These are phyloP conservation scores for Strix aluco DNA, from an alignment of 2,113 vertebrate genomes.

Conservation along the genomic window DNA sequence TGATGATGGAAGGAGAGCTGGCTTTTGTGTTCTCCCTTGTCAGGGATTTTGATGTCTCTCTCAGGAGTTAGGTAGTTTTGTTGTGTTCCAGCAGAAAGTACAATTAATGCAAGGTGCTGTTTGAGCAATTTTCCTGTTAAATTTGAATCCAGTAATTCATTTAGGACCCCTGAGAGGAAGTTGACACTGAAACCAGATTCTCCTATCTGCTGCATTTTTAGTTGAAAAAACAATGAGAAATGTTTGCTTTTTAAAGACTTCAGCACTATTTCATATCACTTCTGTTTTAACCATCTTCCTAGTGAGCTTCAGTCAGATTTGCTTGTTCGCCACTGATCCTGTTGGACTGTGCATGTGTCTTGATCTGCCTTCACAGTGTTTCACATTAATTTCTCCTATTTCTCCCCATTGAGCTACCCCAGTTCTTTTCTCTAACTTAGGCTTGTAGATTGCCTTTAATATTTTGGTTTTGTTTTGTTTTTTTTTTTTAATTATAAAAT, in stretches of 20 bases:
- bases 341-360: neutral
- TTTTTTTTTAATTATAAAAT: neutral
- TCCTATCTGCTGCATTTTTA: neutral
- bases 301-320: neutral
- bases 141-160: neutral
- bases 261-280: neutral
- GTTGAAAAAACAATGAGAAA: neutral
- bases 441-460: neutral
- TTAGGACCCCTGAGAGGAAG: slow-evolving; percentile 26
- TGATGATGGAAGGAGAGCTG: neutral
- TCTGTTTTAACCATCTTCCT: neutral
- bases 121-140: slow-evolving; percentile 19
- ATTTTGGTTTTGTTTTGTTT: neutral
- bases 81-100: slow-evolving; percentile 2
- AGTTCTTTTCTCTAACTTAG: neutral
- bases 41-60: slow-evolving; percentile 28
- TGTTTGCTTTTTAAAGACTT: neutral
- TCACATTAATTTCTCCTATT: neutral
- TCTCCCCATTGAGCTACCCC: neutral
- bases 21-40: neutral
- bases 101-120: slow-evolving; percentile 2
- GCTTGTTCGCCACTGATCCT: neutral
- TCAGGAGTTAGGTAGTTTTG: neutral
- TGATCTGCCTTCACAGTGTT: neutral
- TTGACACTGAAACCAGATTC: neutral